phyloP scores from a whole-genome alignment of 2,888 invertebrate species.

The Limnephilus auricula region DNA sequence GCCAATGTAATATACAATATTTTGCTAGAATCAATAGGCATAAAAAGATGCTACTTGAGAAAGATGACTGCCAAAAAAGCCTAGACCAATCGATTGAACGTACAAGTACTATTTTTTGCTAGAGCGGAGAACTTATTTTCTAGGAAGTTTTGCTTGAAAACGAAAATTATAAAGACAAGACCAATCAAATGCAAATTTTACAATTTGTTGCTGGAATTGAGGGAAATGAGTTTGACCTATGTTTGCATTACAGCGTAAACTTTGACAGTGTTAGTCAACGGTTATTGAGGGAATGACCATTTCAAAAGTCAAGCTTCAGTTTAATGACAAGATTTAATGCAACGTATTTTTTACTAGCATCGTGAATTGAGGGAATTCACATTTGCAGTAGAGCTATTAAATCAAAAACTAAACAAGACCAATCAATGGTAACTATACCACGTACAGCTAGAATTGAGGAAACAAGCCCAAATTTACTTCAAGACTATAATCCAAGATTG shows the following conservation, averaged over 20 bases:
- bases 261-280: background rate
- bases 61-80: background rate
- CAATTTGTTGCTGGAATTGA: background rate
- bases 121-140: background rate
- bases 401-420: background rate
- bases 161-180: background rate
- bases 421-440: background rate
- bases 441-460: background rate
- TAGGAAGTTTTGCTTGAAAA: background rate
- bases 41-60: background rate
- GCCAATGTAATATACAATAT: background rate
- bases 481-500: background rate
- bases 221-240: background rate
- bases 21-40: background rate
- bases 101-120: background rate
- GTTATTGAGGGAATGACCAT: background rate
- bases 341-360: background rate
- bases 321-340: background rate
- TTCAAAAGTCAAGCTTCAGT: background rate
- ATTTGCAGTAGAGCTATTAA: background rate
- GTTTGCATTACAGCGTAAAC: background rate
- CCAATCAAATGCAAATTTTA: background rate
- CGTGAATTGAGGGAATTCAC: background rate
- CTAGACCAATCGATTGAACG: background rate
- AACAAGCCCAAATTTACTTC: background rate